These are phyloP conservation scores for Andricus grossulariae DNA, from an alignment of 1,140 invertebrate genomes.

Conservation along the genomic window DNA sequence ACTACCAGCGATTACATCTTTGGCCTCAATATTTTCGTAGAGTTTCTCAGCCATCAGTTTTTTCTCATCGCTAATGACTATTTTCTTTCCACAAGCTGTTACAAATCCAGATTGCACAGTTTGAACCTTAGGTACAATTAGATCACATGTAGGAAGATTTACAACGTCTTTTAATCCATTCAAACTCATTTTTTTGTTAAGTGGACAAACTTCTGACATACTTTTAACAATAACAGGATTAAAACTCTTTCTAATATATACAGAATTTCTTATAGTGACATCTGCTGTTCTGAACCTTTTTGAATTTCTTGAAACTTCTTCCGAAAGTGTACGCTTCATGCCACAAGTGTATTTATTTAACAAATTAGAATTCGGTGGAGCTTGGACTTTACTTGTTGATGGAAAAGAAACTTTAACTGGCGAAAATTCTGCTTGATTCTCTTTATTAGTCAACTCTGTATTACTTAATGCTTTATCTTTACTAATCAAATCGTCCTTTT, in stretches of 20 bases:
- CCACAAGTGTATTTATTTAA: not conserved
- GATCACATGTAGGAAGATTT: not conserved
- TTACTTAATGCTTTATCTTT: not conserved
- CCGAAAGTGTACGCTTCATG: not conserved
- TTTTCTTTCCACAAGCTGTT: slow-evolving; percentile 1
- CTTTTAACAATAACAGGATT: not conserved
- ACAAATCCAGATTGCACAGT: not conserved
- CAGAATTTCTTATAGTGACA: not conserved
- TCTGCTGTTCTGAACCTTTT: not conserved
- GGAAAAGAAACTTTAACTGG: not conserved
- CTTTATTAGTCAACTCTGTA: slow-evolving; percentile 61
- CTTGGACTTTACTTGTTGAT: not conserved
- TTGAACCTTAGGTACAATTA: not conserved
- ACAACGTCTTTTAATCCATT: too few species aligned
- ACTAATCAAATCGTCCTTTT: slow-evolving; percentile 41
- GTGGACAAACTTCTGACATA: not conserved
- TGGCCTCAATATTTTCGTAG: not conserved
- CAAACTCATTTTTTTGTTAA: too few species aligned
- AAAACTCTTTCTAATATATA: not conserved
- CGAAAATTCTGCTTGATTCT: slow-evolving; percentile 39
- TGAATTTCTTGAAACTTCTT: not conserved
- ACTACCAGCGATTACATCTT: not conserved
- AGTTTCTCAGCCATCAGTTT: not conserved
- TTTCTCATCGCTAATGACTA: not conserved
- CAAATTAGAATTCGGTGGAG: not conserved